Evolutionary conservation across 2,888 invertebrate species (phyloP).

Genomic region (Ochropleura leucogaster): DNA sequence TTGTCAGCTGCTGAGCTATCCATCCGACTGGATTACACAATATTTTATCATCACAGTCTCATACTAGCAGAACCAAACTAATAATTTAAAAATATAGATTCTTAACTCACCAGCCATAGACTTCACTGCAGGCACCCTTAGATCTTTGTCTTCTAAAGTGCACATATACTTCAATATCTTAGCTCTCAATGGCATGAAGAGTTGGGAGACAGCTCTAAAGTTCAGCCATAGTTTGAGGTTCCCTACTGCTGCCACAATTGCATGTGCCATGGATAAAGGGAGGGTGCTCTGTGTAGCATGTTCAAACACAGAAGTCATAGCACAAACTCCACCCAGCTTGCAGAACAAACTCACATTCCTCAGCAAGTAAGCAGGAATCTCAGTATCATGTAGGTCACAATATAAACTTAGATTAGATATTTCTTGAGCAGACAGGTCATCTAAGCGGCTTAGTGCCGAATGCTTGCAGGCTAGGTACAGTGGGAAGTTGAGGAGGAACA

Average conservation of each 20-base stretch:
- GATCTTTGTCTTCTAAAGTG: slow-evolving; percentile 97
- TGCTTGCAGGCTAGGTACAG: slow-evolving; percentile 96
- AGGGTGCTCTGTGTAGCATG: slow-evolving; percentile 93
- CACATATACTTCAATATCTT: slow-evolving; percentile 98
- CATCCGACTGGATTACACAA: background rate
- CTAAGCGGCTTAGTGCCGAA: slow-evolving; percentile 94
- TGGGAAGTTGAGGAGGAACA: slow-evolving; percentile 97
- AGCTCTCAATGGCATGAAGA: slow-evolving; percentile 96
- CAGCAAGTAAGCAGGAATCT: slow-evolving; percentile 97
- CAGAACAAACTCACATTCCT: slow-evolving; percentile 98
- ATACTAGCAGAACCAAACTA: background rate
- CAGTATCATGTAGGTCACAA: slow-evolving; percentile 98
- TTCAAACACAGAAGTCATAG: slow-evolving; percentile 97
- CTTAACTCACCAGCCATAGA: slow-evolving; percentile 95
- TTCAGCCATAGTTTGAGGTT: slow-evolving; percentile 98
- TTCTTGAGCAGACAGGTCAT: slow-evolving; percentile 96
- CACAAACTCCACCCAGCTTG: slow-evolving; percentile 96
- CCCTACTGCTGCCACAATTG: slow-evolving; percentile 97
- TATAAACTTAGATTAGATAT: slow-evolving; percentile 94
- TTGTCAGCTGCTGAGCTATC: background rate
- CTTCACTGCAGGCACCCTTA: slow-evolving; percentile 96
- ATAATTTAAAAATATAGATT: background rate
- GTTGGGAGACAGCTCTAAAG: slow-evolving; percentile 96
- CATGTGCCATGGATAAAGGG: slow-evolving; percentile 97
- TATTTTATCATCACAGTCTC: no score